phyloP scores from a whole-genome alignment of 2,113 vertebrate species.

The Cnemophilus loriae region DNA sequence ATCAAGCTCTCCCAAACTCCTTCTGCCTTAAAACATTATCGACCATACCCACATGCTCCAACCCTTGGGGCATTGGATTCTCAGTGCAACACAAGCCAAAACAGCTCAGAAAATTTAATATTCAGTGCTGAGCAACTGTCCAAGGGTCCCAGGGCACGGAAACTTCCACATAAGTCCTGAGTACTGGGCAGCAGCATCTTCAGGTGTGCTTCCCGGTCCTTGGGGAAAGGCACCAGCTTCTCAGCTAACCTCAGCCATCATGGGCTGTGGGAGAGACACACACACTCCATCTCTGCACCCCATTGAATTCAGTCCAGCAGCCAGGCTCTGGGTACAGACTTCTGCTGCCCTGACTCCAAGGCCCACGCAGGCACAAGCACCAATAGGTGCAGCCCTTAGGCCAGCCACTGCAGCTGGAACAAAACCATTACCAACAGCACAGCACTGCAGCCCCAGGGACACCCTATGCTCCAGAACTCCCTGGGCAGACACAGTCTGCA shows the following conservation, averaged over 20 bases:
- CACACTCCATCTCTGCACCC: no score
- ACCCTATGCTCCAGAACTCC: neutral
- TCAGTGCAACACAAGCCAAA: neutral
- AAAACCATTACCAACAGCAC: neutral
- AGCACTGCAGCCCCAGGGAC: neutral
- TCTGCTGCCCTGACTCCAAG: neutral
- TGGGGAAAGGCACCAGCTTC: neutral
- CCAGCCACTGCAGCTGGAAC: neutral
- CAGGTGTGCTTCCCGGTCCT: neutral
- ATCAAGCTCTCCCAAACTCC: neutral
- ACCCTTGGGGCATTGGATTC: neutral
- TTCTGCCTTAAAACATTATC: neutral
- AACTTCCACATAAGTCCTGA: accelerated
- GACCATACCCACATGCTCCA: neutral
- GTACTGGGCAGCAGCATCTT: neutral
- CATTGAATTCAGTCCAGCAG: neutral
- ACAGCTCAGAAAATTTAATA: neutral
- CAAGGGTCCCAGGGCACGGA: neutral
- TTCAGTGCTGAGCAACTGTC: neutral
- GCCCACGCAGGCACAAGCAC: accelerated
- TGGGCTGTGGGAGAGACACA: accelerated
- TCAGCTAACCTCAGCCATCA: neutral
- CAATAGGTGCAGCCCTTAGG: neutral
- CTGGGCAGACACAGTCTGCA: neutral
- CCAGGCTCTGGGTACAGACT: neutral